Evolutionary conservation across 2,888 invertebrate genomes (phyloP).

Genomic region (Lacanobia wlatinum): DNA sequence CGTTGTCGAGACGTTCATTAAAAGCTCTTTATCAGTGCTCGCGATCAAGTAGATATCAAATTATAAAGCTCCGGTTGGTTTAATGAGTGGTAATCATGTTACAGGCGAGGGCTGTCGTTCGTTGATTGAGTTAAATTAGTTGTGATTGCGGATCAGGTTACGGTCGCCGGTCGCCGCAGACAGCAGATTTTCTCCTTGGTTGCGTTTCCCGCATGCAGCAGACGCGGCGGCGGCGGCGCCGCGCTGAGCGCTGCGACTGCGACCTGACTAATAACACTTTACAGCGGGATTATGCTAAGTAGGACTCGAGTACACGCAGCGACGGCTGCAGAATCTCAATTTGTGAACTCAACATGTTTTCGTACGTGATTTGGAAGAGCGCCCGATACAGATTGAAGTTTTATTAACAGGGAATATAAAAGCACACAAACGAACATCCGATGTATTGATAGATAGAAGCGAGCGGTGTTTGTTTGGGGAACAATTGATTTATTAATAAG

Average conservation of each 20-base stretch:
- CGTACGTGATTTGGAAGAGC: conserved; percentile 58
- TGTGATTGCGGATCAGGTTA: conserved; percentile 83
- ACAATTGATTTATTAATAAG: conserved; percentile 56
- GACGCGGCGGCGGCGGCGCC: conserved; percentile 70
- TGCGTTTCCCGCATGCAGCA: conserved; percentile 64
- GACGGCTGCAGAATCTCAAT: conserved; percentile 56
- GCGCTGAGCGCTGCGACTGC: conserved; percentile 50
- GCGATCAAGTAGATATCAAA: conserved; percentile 65
- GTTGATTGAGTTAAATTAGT: conserved; percentile 85
- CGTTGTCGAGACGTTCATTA: conserved; percentile 53
- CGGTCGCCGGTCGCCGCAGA: conserved; percentile 69
- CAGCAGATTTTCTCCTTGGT: conserved; percentile 71
- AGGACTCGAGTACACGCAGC: conserved; percentile 39
- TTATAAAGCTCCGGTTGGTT: conserved; percentile 65
- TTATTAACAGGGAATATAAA: conserved; percentile 43
- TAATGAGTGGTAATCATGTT: conserved; percentile 76
- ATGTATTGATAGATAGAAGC: conserved; percentile 14
- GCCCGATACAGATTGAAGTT: conserved; percentile 41
- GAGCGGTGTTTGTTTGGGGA: conserved; percentile 27
- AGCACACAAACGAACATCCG: not conserved
- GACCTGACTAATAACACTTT: conserved; percentile 57
- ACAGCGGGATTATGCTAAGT: conserved; percentile 59
- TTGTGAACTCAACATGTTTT: conserved; percentile 53
- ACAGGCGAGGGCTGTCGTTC: conserved; percentile 67
- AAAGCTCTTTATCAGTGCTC: conserved; percentile 59